Base-by-base conservation (phyloP, 1,140 invertebrate species). In the Trypoxylus dichotomus region DNA sequence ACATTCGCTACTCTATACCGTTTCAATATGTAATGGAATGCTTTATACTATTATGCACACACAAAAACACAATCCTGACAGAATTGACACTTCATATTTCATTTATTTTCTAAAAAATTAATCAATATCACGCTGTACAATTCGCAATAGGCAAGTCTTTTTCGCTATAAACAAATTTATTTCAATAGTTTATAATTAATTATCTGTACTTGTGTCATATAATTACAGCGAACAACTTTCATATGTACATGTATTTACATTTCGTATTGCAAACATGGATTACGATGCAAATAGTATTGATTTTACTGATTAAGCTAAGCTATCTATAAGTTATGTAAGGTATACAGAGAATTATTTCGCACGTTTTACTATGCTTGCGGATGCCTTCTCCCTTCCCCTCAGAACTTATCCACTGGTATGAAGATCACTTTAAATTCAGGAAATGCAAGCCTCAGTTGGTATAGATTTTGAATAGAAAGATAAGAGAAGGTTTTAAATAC, bases 241-340 rank as follows among this genome's bases (percentile, higher is more conserved):
- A 27, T 24, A 63, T 25, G 10, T 6, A 27, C 10, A 63, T 63
- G 21, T 63, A 63, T 63, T 63, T 63, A 63, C 25, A 63, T 27
- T 63, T 63, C 25, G 24, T 25, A 63, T n/a, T 7, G 15, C n/a
- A 58, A 58, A 58, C n/a, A 7, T 58, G 54, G 5, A 58, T 58
- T n/a, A n/a, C n/a, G n/a, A 37, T 63, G 60, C 58, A 63, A 63
- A 63, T 63, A 24, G 2, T 63, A 63, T 63, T 63, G 60, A 63
- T 24, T 63, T 63, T 25, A 58, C 47, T n/a, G 47, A 58, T 58
- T 58, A n/a, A n/a, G 7, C 21, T 58, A 37, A 37, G 10, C 32
- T 37, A 37, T 37, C 32, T 37, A n/a, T n/a, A n/a, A 13, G n/a
- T 47, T 47, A 47, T 13, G 43, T 47, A 47, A 47, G 0, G 43